Evolutionary conservation across 2,888 invertebrate genomes (phyloP), one percentile per base, ranked within the genome.

Genomic region (Thymelicus sylvestris): DNA sequence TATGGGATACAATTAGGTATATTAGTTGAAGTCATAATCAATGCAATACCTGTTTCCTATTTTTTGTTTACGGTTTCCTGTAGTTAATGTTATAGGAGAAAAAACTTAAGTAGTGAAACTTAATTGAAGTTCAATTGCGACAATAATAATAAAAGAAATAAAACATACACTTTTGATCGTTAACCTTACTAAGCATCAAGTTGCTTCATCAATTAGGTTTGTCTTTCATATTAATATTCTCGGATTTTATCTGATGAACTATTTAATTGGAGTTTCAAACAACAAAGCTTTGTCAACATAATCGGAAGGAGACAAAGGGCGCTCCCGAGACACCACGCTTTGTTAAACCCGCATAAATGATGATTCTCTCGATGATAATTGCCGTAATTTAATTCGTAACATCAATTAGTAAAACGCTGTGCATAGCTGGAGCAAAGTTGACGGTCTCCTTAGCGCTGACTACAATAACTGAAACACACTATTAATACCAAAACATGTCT

Each of bases 261-360:
- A 57, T 57, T 38, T 57, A 57, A 57, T 63, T 69, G 38, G 57
- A 19, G 65, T 55, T 66, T 13, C 38, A 47, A 64, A 64, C 52
- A 39, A 63, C 57, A 69, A 69, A 64, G 68, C 68, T 57, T 64
- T 64, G 57, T 69, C 63, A 64, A 69, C 63, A 57, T 69, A 69
- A 69, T 69, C 15, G 47, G 41, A 67, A 68, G 39, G 67, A 61
- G 62, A 59, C 63, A 69, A 64, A 69, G 63, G 63, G 7, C 10
- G 15, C 38, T 24, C 47, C 62, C 13, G 65, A 19, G 65, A 39
- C 52, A 39, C 65, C 55, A 6, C 65, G 50, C 65, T 68, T 68
- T 68, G 68, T 63, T 63, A 47, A 47, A 55, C 68, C 68, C 68
- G 68, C 63, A 68, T 68, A 68, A 66, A 68, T 63, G 62, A 68